Conservation (phyloP, 2,113 vertebrate species). For the Anolis carolinensis region DNA sequence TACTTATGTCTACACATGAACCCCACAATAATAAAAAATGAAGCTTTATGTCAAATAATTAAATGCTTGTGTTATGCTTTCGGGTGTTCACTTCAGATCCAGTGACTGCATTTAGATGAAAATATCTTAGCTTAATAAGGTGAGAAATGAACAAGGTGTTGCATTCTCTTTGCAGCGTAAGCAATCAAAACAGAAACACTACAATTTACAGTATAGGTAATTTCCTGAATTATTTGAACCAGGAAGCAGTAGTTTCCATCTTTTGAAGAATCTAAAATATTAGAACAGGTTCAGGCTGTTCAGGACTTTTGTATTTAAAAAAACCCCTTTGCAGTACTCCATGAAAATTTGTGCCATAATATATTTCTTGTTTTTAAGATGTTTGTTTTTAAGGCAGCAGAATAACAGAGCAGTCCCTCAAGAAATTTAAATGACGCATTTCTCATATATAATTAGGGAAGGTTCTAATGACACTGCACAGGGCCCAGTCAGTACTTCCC, state of each 20-base stretch:
- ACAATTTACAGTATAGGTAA: neutral
- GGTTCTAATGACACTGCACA: neutral
- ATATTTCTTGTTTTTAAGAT: neutral
- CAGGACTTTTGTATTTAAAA: neutral
- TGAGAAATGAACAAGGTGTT: neutral
- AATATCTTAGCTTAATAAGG: neutral
- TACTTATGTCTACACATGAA: neutral
- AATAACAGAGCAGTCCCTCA: too few species aligned
- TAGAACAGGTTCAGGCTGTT: too few species aligned
- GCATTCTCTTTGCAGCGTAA: neutral
- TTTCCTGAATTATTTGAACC: neutral
- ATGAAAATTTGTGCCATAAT: neutral
- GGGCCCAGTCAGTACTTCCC: too few species aligned
- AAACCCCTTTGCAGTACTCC: neutral
- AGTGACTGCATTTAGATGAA: neutral
- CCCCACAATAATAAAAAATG: neutral
- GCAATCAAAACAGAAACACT: neutral
- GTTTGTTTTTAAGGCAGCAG: neutral
- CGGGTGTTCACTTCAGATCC: neutral
- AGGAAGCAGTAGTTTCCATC: neutral
- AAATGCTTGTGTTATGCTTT: neutral
- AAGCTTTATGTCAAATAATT: slow-evolving; percentile 5
- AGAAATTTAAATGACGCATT: too few species aligned
- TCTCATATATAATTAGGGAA: neutral
- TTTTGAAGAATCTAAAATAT: neutral